These are phyloP conservation scores for Cheumatopsyche charites DNA, from an alignment of 1,140 invertebrate species.

Conservation along the genomic window DNA sequence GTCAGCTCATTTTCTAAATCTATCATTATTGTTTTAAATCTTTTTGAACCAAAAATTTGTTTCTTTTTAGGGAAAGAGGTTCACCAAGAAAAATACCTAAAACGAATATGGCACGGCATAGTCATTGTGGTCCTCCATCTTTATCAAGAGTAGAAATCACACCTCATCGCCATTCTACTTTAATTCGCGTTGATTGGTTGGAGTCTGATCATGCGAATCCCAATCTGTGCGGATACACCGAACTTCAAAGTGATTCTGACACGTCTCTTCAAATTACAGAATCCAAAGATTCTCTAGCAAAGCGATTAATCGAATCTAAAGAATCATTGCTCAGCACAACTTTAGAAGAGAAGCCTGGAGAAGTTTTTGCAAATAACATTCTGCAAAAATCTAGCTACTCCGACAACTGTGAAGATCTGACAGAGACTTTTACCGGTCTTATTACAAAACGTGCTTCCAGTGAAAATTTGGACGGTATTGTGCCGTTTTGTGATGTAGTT, in stretches of 20 bases:
- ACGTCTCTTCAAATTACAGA: conserved; percentile 32
- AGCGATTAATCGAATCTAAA: conserved; percentile 43
- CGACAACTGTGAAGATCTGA: conserved; percentile 20
- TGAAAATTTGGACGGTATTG: conserved; percentile 41
- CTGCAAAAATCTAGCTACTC: not conserved
- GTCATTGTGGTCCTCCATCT: conserved; percentile 38
- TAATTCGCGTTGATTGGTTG: conserved; percentile 43
- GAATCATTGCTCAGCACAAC: conserved; percentile 40
- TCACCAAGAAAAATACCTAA: conserved; percentile 41
- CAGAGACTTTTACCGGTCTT: conserved; percentile 34
- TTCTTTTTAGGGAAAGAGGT: conserved; percentile 39
- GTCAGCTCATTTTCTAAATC: conserved; percentile 43
- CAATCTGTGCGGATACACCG: conserved; percentile 31
- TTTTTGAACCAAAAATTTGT: conserved; percentile 20
- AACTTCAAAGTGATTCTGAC: conserved; percentile 46
- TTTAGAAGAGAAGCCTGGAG: not conserved
- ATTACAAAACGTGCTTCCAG: conserved; percentile 38
- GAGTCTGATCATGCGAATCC: conserved; percentile 16
- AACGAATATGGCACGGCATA: conserved; percentile 36
- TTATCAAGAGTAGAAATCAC: not conserved
- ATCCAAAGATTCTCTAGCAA: conserved; percentile 44
- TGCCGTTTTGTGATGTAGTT: not conserved
- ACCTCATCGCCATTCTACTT: conserved; percentile 44
- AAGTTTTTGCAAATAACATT: not conserved
- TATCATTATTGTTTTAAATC: not conserved